phyloP scores from a whole-genome alignment of 2,888 invertebrate genomes.

The Meteorus cinctellus region DNA sequence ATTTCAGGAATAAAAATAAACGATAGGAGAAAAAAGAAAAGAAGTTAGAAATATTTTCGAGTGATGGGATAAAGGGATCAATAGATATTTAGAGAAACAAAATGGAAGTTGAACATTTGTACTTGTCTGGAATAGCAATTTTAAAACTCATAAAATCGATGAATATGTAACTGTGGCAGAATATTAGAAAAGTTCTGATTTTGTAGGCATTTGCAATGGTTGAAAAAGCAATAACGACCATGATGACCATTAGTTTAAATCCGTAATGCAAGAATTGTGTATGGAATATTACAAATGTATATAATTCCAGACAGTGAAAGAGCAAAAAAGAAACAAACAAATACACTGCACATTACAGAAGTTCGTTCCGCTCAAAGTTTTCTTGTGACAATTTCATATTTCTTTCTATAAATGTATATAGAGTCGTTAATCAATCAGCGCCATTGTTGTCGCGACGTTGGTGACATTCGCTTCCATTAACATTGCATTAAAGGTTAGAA shows the following conservation, averaged over 20 bases:
- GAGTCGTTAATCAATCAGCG: constrained; percentile 49
- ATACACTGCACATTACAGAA: constrained; percentile 31
- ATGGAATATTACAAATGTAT: neutral
- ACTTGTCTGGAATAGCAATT: neutral
- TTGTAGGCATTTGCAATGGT: neutral
- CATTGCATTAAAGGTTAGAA: constrained; percentile 31
- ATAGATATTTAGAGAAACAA: neutral
- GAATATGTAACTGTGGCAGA: neutral
- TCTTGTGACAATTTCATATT: constrained; percentile 25
- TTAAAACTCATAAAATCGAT: neutral
- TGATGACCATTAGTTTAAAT: constrained; percentile 54
- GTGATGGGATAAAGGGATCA: neutral
- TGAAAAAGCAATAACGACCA: neutral
- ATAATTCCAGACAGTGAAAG: neutral
- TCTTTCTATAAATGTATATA: neutral
- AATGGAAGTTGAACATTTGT: neutral
- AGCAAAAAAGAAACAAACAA: constrained; percentile 30
- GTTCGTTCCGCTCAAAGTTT: constrained; percentile 38
- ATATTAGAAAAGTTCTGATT: neutral
- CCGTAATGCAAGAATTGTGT: constrained; percentile 3
- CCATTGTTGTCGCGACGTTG: constrained; percentile 49
- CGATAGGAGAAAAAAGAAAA: neutral
- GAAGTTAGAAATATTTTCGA: neutral
- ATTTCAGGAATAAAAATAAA: neutral
- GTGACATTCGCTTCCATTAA: constrained; percentile 39